Conservation (phyloP, 2,797 vertebrate species). For the Hemitrygon akajei region DNA sequence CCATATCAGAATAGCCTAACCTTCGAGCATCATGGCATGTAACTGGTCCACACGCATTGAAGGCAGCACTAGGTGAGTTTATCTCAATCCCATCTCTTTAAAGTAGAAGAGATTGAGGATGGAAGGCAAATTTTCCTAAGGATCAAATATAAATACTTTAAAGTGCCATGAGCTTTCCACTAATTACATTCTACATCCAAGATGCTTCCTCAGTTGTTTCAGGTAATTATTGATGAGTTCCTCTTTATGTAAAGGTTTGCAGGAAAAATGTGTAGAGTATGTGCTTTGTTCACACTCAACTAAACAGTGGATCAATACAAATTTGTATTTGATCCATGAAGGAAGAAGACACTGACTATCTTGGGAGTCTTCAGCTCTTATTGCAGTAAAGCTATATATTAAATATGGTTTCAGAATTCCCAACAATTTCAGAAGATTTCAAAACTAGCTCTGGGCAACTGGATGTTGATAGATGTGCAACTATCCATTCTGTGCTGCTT, state of each 20-base stretch:
- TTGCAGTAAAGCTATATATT: not conserved
- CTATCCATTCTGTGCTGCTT: not conserved
- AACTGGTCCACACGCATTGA: constrained; percentile 81
- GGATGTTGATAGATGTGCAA: not conserved
- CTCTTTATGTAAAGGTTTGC: not conserved
- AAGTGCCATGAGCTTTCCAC: not conserved
- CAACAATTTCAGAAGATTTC: not conserved
- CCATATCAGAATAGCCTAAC: constrained; percentile 96
- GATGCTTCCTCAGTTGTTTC: not conserved
- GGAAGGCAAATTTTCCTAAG: not conserved
- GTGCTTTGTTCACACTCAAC: not conserved
- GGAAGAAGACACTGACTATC: not conserved
- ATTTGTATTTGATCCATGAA: not conserved
- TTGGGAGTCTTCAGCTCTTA: not conserved
- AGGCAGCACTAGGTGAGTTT: constrained; percentile 81
- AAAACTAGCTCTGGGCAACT: not conserved
- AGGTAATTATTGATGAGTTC: constrained; percentile 1
- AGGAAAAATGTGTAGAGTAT: not conserved
- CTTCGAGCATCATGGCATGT: constrained; percentile 95
- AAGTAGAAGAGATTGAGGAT: constrained; percentile 21
- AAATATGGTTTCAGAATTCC: not conserved
- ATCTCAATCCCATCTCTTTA: constrained; percentile 40
- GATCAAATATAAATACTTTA: not conserved
- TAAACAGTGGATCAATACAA: not conserved
- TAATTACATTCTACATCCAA: not conserved